Evolutionary conservation across 2,113 vertebrate species (phyloP).

Genomic region (Perca fluviatilis): DNA sequence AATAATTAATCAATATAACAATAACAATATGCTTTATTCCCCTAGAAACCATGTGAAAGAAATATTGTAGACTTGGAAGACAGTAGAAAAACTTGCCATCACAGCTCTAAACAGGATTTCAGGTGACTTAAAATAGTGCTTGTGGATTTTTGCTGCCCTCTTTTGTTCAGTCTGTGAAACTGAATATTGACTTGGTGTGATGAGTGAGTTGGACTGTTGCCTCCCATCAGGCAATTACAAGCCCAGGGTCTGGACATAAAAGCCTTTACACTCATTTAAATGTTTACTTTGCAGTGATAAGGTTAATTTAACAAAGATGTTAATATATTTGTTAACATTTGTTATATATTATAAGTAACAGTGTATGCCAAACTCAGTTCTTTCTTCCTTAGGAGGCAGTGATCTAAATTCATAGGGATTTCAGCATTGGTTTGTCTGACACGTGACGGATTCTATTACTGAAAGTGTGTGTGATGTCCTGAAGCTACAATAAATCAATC

Average conservation of each 20-base stretch:
- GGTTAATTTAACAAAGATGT: not conserved
- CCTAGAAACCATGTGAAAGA: not conserved
- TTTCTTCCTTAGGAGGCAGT: not conserved
- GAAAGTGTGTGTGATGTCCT: constrained; percentile 58
- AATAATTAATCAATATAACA: not conserved
- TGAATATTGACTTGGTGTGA: not conserved
- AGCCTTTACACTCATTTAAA: not conserved
- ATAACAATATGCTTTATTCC: not conserved
- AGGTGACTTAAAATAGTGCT: constrained; percentile 7
- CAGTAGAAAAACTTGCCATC: not conserved
- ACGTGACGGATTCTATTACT: constrained; percentile 54
- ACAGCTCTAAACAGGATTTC: constrained; percentile 18
- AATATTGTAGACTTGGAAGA: not conserved
- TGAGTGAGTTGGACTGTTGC: not conserved
- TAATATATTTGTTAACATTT: too few relatives aligned
- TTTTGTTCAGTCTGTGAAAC: constrained; percentile 60
- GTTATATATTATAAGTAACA: too few relatives aligned
- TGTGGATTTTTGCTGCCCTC: constrained; percentile 75
- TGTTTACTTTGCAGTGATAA: not conserved
- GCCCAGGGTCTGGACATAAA: not conserved
- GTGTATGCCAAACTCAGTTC: not conserved
- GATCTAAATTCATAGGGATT: not conserved
- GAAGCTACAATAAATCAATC: constrained; percentile 69
- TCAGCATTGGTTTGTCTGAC: constrained; percentile 25
- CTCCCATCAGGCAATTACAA: not conserved